These are phyloP conservation scores for Xyliphius kryptos DNA, from an alignment of 2,113 vertebrate genomes.

Conservation along the genomic window DNA sequence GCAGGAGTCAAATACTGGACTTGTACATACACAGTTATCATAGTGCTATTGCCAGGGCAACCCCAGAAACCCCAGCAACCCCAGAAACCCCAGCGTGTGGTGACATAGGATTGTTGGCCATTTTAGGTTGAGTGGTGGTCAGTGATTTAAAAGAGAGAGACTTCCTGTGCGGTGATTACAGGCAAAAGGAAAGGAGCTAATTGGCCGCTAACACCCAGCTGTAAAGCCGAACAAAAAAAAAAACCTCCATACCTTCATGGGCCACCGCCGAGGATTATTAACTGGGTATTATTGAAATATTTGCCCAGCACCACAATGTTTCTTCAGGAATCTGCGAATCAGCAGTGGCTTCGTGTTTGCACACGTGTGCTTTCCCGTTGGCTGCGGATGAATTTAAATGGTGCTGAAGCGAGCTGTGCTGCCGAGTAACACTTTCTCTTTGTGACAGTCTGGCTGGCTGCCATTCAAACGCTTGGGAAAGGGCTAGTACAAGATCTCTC, in stretches of 20 bases:
- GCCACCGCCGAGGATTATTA: no score
- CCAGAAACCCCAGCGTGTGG: no score
- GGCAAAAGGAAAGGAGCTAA: constrained; percentile 16
- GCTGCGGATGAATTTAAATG: constrained; percentile 46
- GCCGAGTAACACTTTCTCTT: constrained; percentile 46
- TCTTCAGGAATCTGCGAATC: constrained; percentile 31
- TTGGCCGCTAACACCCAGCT: constrained; percentile 10
- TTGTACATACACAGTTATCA: constrained; percentile 75
- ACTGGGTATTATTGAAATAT: constrained; percentile 15
- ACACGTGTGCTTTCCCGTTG: constrained; percentile 22
- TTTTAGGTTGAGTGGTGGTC: constrained; percentile 59
- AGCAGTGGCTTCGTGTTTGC: constrained; percentile 23
- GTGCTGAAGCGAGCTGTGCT: constrained; percentile 9
- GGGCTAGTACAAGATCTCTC: no score
- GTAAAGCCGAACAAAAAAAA: neutral
- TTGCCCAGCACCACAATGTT: constrained; percentile 15
- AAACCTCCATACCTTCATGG: no score
- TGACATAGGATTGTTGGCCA: constrained; percentile 62
- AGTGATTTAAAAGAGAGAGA: constrained; percentile 64
- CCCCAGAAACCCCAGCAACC: no score
- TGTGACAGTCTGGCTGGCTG: constrained; percentile 46
- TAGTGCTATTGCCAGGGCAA: constrained; percentile 72
- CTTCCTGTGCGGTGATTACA: no score
- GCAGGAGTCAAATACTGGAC: constrained; percentile 67
- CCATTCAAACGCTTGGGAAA: constrained; percentile 30